Percentiles rank a stretch among this genome's conserved stretches.
Conservation (phyloP, 2,888 invertebrate species). For the Synanthedon vespiformis region DNA sequence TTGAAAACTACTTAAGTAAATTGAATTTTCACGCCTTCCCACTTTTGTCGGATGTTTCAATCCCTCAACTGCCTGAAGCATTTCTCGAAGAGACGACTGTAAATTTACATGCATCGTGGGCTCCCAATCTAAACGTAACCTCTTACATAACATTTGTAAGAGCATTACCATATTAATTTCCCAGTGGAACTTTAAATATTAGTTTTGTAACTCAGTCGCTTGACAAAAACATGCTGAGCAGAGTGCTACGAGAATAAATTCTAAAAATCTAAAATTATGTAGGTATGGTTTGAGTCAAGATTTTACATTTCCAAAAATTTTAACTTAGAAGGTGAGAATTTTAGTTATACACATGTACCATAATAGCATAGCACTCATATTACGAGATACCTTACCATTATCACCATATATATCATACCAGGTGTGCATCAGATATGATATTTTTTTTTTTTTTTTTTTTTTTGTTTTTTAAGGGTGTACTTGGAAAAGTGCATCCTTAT, state of each 20-base stretch:
- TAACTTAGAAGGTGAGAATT: too few relatives aligned
- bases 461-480: too few relatives aligned
- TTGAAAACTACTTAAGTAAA: slow-evolving; percentile 25
- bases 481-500: too few relatives aligned
- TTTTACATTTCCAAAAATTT: too few relatives aligned
- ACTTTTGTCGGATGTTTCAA: slow-evolving; percentile 23
- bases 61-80: slow-evolving; percentile 25
- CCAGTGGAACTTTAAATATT: slow-evolving; percentile 3
- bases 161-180: slow-evolving; percentile 5
- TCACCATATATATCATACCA: too few relatives aligned
- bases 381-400: too few relatives aligned
- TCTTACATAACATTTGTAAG: slow-evolving; percentile 3
- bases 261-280: too few relatives aligned
- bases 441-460: too few relatives aligned
- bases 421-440: too few relatives aligned
- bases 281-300: too few relatives aligned
- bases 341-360: too few relatives aligned
- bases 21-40: slow-evolving; percentile 28
- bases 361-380: too few relatives aligned
- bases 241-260: background rate
- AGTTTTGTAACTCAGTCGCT: background rate
- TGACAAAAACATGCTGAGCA: background rate
- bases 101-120: slow-evolving; percentile 13
- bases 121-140: slow-evolving; percentile 6
- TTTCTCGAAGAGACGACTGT: slow-evolving; percentile 1